Conservation (phyloP, 1,140 invertebrate species). For the Lepidurus couesii region DNA sequence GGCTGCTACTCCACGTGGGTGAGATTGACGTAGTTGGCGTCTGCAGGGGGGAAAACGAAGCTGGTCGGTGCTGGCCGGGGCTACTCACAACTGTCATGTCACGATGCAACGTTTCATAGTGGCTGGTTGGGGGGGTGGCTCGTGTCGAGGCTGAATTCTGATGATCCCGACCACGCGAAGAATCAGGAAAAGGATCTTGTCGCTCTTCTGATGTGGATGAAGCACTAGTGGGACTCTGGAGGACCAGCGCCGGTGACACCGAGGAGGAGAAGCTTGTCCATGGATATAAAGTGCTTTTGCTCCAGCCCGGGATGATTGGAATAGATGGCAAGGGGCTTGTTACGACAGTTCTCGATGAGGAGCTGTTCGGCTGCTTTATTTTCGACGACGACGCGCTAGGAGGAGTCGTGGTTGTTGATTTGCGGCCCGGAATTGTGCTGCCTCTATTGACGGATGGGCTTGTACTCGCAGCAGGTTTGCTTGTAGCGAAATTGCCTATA, state of each 20-base stretch:
- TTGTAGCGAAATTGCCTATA: neutral
- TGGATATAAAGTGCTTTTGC: neutral
- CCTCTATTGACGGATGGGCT: neutral
- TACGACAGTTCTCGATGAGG: neutral
- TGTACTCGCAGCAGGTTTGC: neutral
- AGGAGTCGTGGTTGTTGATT: neutral
- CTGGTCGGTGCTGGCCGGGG: neutral
- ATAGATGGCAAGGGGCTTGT: neutral
- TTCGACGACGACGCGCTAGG: neutral
- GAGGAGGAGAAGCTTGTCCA: neutral
- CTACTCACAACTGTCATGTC: conserved; percentile 10
- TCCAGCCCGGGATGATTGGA: neutral
- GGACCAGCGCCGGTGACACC: neutral
- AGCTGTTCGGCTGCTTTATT: neutral
- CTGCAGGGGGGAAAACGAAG: neutral
- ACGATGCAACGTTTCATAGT: neutral
- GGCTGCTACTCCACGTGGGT: conserved; percentile 6
- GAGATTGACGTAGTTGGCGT: neutral
- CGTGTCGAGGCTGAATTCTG: neutral
- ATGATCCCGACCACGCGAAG: neutral
- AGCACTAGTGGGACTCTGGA: neutral
- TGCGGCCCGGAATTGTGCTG: neutral
- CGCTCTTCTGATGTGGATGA: neutral
- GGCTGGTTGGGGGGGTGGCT: neutral
- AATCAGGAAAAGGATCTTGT: neutral